phyloP scores from a whole-genome alignment of 2,113 vertebrate species.

The Haemorhous mexicanus region DNA sequence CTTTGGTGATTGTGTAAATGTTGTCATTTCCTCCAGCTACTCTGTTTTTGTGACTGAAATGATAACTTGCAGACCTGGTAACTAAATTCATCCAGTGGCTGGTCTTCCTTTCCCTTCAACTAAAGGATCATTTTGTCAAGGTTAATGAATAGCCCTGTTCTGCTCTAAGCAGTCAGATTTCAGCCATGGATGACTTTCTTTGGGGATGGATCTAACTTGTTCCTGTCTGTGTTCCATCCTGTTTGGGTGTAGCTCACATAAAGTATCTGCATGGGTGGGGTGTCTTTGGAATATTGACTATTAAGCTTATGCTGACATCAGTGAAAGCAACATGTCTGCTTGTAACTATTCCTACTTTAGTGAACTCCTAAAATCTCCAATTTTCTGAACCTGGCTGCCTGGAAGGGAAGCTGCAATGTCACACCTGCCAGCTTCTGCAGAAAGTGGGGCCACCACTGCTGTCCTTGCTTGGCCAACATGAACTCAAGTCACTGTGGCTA shows the following conservation, averaged over 20 bases:
- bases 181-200: not conserved
- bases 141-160: not conserved
- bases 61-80: rapidly evolving
- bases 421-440: not conserved
- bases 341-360: not conserved
- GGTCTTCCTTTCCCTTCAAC: not conserved
- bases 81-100: not conserved
- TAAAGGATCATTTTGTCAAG: not conserved
- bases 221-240: not conserved
- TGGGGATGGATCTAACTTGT: not conserved
- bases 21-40: not conserved
- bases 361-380: not conserved
- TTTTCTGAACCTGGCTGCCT: not conserved
- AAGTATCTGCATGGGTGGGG: not conserved
- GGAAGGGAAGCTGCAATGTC: no score
- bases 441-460: rapidly evolving
- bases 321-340: not conserved
- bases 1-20: not conserved
- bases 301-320: not conserved
- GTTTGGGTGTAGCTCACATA: not conserved
- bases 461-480: rapidly evolving
- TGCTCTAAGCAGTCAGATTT: not conserved
- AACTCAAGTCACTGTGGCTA: not conserved
- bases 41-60: not conserved
- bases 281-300: not conserved